A percentile compares a stretch with the other conserved stretches of the same genome.
phyloP scores from a whole-genome alignment of 2,888 invertebrate genomes.

The Lasioglossum oenotherae region DNA sequence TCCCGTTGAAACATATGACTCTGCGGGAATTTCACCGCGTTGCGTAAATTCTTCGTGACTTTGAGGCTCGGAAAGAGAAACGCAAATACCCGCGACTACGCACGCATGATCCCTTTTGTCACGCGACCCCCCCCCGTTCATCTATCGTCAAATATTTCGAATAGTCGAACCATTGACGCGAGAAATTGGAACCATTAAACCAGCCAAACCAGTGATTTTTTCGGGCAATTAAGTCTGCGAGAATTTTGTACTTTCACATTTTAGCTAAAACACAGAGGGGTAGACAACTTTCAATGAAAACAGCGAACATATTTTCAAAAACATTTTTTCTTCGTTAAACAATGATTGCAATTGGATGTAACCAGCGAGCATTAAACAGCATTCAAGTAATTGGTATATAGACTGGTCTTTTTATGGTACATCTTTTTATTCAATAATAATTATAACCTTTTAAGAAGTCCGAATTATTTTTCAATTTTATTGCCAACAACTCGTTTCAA shows the following conservation, averaged over 20 bases:
- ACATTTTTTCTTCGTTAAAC: neutral
- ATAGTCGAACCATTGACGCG: neutral
- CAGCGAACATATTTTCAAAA: neutral
- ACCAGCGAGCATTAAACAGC: too few relatives aligned
- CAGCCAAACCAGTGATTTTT: neutral
- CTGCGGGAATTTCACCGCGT: conserved; percentile 49
- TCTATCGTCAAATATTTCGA: neutral
- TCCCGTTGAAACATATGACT: conserved; percentile 53
- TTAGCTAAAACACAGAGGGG: neutral
- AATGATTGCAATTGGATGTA: too few relatives aligned
- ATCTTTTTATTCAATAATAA: neutral
- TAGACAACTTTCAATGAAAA: neutral
- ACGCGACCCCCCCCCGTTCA: conserved; percentile 34
- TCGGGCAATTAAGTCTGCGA: neutral
- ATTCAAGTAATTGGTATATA: too few relatives aligned
- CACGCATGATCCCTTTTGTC: conserved; percentile 49
- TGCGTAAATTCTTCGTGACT: conserved; percentile 58
- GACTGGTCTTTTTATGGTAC: too few relatives aligned
- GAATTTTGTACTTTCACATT: neutral
- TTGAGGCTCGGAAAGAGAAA: conserved; percentile 43
- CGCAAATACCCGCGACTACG: conserved; percentile 30
- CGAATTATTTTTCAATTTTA: too few relatives aligned
- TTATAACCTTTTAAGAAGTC: neutral
- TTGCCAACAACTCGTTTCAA: too few relatives aligned
- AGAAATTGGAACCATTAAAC: neutral